These are phyloP conservation scores for Chrysopilus asiliformis DNA, from an alignment of 2,888 invertebrate species.

Conservation along the genomic window DNA sequence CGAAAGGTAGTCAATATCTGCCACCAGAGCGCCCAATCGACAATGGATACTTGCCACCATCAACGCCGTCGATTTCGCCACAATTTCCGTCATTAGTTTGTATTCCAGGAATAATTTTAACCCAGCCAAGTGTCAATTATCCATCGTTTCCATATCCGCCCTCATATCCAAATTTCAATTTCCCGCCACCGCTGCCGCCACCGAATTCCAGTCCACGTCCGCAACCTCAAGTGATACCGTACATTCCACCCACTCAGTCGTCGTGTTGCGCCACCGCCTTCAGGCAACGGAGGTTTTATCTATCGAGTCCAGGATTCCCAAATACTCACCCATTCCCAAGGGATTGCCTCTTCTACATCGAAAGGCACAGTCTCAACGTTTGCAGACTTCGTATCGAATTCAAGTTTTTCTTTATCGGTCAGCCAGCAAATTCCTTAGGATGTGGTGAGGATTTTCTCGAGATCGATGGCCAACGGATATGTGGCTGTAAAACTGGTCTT, in stretches of 20 bases:
- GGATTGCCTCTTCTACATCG: constrained; percentile 41
- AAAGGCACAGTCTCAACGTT: constrained; percentile 36
- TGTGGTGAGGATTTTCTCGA: constrained; percentile 42
- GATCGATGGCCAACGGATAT: constrained; percentile 42
- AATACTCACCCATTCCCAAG: constrained; percentile 28
- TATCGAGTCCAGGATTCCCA: constrained; percentile 46
- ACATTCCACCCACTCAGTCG: constrained; percentile 18
- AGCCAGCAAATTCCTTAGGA: constrained; percentile 11
- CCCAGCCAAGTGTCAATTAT: too few species aligned
- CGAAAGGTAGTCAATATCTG: too few species aligned
- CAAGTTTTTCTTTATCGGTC: constrained; percentile 42
- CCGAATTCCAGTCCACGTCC: constrained; percentile 5
- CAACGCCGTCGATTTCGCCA: too few species aligned
- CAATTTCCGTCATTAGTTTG: too few species aligned
- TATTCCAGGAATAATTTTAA: too few species aligned
- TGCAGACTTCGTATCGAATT: constrained; percentile 42
- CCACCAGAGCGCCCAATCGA: too few species aligned
- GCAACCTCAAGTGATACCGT: constrained; percentile 10
- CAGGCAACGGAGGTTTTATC: constrained; percentile 36
- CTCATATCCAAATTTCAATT: too few species aligned
- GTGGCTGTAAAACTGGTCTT: constrained; percentile 41
- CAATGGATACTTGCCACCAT: too few species aligned
- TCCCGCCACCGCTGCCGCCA: constrained; percentile 15
- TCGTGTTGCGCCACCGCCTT: constrained; percentile 36
- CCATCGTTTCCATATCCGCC: too few species aligned